phyloP scores from a whole-genome alignment of 2,113 vertebrate species.

The Benthochromis sp. region DNA sequence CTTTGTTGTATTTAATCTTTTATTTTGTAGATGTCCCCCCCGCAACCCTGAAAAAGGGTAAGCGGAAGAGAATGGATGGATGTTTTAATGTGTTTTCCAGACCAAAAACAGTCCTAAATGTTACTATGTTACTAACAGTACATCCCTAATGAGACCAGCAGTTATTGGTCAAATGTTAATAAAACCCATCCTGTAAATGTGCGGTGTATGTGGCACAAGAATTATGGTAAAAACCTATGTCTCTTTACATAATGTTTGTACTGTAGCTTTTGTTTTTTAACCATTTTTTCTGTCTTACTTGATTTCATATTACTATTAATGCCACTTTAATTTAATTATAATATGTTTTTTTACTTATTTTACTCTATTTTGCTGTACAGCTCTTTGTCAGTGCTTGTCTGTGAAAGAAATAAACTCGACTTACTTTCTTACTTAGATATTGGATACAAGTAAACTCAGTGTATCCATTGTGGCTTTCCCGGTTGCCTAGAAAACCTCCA shows the following conservation, averaged over 20 bases:
- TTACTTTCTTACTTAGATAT: neutral
- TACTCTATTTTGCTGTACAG: neutral
- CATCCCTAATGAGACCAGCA: neutral
- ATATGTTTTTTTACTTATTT: fast-evolving
- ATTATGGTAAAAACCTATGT: neutral
- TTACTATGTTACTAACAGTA: neutral
- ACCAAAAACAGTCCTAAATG: neutral
- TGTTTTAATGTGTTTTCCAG: neutral
- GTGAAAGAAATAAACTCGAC: neutral
- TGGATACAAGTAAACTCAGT: neutral
- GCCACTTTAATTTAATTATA: neutral
- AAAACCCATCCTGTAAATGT: neutral
- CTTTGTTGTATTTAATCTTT: neutral
- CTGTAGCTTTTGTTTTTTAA: neutral
- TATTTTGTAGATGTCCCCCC: neutral
- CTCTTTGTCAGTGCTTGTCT: neutral
- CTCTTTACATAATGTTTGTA: neutral
- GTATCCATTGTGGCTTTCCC: neutral
- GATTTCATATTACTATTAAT: neutral
- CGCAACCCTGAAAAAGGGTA: fast-evolving
- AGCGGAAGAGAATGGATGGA: neutral
- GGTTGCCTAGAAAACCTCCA: neutral
- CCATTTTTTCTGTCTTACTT: neutral
- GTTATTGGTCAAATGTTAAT: neutral
- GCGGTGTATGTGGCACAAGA: fast-evolving